phyloP scores from a whole-genome alignment of 2,888 invertebrate genomes.

The Drosophila siamana region DNA sequence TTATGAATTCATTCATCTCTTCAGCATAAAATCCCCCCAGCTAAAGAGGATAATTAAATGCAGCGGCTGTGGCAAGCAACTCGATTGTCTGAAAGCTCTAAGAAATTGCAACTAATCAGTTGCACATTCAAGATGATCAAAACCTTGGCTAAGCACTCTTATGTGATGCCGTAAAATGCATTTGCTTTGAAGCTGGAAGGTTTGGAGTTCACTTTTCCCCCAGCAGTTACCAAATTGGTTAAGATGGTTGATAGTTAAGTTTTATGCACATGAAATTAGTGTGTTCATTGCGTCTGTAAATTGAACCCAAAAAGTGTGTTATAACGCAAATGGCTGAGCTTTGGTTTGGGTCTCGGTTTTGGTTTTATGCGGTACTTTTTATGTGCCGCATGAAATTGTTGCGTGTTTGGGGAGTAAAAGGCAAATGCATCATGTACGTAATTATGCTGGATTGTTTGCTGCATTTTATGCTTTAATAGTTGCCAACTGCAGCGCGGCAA shows the following conservation, averaged over 20 bases:
- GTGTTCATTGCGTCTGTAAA: constrained; percentile 26
- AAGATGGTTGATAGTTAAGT: constrained; percentile 7
- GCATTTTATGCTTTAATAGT: constrained; percentile 70
- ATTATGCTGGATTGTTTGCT: constrained; percentile 49
- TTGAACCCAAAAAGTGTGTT: constrained; percentile 15
- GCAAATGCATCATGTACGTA: constrained; percentile 32
- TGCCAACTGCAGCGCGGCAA: neutral
- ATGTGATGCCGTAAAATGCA: constrained; percentile 1
- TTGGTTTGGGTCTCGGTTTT: constrained; percentile 2
- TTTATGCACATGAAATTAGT: constrained; percentile 28
- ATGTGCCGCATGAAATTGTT: constrained; percentile 8
- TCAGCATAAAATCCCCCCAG: neutral
- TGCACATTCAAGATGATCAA: neutral
- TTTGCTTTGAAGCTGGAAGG: neutral
- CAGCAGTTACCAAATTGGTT: neutral
- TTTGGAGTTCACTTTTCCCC: constrained; percentile 1
- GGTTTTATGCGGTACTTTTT: constrained; percentile 26
- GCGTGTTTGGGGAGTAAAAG: constrained; percentile 4
- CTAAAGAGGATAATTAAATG: neutral
- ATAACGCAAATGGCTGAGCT: constrained; percentile 12
- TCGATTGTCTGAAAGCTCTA: neutral
- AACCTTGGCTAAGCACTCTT: neutral
- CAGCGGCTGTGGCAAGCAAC: neutral
- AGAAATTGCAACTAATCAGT: constrained; percentile 1
- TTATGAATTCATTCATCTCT: neutral